phyloP scores from a whole-genome alignment of 2,888 invertebrate species.

The Cephus nigrinus region DNA sequence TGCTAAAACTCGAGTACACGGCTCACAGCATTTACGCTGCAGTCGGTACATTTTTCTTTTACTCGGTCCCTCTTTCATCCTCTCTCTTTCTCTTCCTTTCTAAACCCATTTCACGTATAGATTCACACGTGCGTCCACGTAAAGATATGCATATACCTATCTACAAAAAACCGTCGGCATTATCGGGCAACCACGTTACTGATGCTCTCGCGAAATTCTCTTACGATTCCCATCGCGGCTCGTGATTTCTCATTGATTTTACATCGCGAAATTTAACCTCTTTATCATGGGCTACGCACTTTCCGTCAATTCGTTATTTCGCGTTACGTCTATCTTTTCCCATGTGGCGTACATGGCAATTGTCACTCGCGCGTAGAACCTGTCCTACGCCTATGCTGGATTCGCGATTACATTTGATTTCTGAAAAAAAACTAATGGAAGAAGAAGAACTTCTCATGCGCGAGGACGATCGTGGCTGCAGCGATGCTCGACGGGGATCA shows the following conservation, averaged over 20 bases:
- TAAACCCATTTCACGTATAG: neutral
- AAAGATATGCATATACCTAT: neutral
- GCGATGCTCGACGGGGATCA: constrained; percentile 1
- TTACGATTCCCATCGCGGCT: neutral
- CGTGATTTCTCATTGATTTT: neutral
- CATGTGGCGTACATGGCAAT: neutral
- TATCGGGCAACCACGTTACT: neutral
- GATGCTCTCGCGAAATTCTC: neutral
- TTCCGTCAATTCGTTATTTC: neutral
- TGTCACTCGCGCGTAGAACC: neutral
- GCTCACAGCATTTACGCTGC: neutral
- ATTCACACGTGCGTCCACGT: neutral
- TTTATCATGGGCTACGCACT: neutral
- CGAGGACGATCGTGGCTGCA: neutral
- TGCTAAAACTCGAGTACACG: neutral
- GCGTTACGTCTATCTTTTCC: neutral
- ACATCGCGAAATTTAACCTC: neutral
- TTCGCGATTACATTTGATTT: neutral
- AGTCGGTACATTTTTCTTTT: neutral
- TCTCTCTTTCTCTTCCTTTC: neutral
- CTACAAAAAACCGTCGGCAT: neutral
- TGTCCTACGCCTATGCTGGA: neutral
- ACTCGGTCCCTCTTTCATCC: neutral
- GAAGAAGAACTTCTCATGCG: neutral
- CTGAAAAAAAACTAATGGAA: neutral